Conservation (phyloP, 2,113 vertebrate species). For the Sapayoa aenigma region DNA sequence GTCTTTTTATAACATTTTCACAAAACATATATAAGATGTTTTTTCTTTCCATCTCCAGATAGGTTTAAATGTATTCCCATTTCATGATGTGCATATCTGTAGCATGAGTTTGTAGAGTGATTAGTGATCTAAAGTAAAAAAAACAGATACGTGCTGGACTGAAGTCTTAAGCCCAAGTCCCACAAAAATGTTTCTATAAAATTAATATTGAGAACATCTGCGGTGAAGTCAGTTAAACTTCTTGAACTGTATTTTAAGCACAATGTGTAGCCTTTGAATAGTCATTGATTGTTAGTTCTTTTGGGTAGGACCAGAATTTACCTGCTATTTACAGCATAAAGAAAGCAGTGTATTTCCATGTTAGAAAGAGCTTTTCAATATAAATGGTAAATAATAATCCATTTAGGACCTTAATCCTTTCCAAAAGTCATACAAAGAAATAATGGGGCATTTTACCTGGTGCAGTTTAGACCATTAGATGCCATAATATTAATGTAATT, state of each 20-base stretch:
- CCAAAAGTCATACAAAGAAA: background rate
- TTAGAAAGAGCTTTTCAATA: background rate
- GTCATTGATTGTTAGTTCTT: background rate
- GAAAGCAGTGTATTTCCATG: background rate
- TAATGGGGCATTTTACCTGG: background rate
- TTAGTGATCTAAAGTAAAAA: background rate
- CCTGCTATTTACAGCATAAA: background rate
- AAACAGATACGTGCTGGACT: background rate
- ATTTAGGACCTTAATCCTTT: background rate
- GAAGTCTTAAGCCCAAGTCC: background rate
- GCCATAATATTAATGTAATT: background rate
- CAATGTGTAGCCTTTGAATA: background rate
- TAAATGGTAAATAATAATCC: background rate
- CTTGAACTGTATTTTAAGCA: background rate
- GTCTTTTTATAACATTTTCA: background rate
- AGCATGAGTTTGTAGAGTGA: background rate
- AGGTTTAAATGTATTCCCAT: background rate
- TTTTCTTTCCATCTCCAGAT: background rate
- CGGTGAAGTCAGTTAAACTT: background rate
- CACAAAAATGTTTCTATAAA: background rate
- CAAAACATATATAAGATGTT: accelerated
- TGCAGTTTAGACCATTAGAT: background rate
- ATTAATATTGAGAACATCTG: background rate
- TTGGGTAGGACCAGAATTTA: background rate
- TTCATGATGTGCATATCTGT: background rate